A percentile compares a stretch with the other conserved stretches of the same genome.
Evolutionary conservation across 2,797 vertebrate species (phyloP).

Genomic region (Paramormyrops hopkinsi): DNA sequence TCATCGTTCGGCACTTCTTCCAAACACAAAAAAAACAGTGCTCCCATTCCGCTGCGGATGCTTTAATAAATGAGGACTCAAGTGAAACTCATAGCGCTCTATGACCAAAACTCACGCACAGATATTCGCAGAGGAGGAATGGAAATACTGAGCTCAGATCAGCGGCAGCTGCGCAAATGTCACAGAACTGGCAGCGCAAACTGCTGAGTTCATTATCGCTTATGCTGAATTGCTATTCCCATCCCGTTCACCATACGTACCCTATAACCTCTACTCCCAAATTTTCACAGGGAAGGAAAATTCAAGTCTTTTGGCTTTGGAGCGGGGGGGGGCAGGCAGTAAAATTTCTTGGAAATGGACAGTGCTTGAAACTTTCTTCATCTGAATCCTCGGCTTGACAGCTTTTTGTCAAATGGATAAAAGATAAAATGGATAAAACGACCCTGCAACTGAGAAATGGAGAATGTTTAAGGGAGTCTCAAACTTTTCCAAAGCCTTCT

Average conservation of each 20-base stretch:
- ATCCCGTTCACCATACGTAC: slow-evolving; percentile 31
- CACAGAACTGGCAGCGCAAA: neutral
- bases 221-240: slow-evolving; percentile 31
- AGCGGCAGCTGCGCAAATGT: neutral
- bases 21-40: neutral
- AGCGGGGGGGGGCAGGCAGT: neutral
- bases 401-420: neutral
- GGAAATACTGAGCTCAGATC: slow-evolving; percentile 6
- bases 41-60: neutral
- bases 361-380: neutral
- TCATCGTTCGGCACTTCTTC: neutral
- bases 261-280: slow-evolving; percentile 2
- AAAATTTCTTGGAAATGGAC: neutral
- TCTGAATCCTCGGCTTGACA: neutral
- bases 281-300: slow-evolving; percentile 32
- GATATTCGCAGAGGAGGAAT: neutral
- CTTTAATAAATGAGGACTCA: neutral
- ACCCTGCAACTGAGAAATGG: neutral
- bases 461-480: neutral
- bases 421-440: neutral
- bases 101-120: neutral
- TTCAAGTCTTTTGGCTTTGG: neutral
- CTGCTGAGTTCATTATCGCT: slow-evolving; percentile 25
- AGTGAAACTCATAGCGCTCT: neutral
- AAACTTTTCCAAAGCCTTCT: neutral